Evolutionary conservation across 2,113 vertebrate species (phyloP).

Genomic region (Lucifuga dentata): DNA sequence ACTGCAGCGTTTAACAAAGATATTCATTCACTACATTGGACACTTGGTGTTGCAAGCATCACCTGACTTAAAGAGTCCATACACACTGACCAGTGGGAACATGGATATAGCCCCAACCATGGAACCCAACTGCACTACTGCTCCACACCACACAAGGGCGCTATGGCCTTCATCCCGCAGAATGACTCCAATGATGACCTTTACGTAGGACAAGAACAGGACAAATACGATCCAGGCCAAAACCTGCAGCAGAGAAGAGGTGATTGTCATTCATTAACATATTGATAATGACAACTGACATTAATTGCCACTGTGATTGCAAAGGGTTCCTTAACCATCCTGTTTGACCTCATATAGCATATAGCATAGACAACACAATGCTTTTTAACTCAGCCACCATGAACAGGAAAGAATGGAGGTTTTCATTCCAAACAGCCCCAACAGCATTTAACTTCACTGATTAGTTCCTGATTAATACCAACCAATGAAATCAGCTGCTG

Average conservation of each 20-base stretch:
- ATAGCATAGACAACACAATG: no score
- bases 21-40: slow-evolving; percentile 42
- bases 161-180: slow-evolving; percentile 87
- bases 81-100: slow-evolving; percentile 86
- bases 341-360: not conserved
- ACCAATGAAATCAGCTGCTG: no score
- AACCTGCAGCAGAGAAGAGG: slow-evolving; percentile 75
- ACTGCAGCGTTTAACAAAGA: slow-evolving; percentile 27
- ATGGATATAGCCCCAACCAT: slow-evolving; percentile 86
- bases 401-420: no score
- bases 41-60: slow-evolving; percentile 85
- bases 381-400: no score
- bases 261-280: not conserved
- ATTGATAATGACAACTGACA: not conserved
- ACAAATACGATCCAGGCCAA: slow-evolving; percentile 86
- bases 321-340: slow-evolving; percentile 11
- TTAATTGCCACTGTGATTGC: not conserved
- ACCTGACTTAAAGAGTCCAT: slow-evolving; percentile 82
- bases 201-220: slow-evolving; percentile 86
- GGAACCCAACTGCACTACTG: slow-evolving; percentile 88
- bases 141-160: slow-evolving; percentile 89
- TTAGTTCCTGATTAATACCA: no score
- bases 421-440: no score
- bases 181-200: slow-evolving; percentile 87
- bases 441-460: no score